These are phyloP conservation scores for Diploptera punctata DNA, from an alignment of 2,888 invertebrate species.

Conservation along the genomic window DNA sequence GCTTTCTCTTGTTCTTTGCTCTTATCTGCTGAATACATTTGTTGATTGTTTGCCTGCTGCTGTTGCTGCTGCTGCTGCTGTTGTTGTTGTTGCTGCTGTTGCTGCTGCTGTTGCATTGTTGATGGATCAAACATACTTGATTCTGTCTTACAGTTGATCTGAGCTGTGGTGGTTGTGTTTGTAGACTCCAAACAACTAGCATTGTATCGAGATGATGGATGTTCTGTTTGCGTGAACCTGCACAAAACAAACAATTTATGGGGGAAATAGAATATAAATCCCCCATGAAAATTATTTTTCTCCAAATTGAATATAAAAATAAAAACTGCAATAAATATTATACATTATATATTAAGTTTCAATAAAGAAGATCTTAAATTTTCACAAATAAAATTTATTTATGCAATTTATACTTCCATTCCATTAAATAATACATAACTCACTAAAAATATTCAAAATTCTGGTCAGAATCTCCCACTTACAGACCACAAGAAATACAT, in stretches of 20 bases:
- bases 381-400: background rate
- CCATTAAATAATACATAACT: no score
- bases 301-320: background rate
- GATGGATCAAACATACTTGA: slow-evolving; percentile 41
- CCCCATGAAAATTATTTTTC: slow-evolving; percentile 1
- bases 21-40: slow-evolving; percentile 35
- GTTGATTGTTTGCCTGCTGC: slow-evolving; percentile 45
- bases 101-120: slow-evolving; percentile 52
- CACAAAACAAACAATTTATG: slow-evolving; percentile 16
- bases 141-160: slow-evolving; percentile 38
- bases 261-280: no score
- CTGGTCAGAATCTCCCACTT: no score
- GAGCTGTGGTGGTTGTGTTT: slow-evolving; percentile 16
- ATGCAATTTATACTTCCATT: no score
- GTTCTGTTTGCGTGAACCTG: slow-evolving; percentile 43
- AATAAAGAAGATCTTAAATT: background rate
- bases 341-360: background rate
- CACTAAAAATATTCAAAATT: no score
- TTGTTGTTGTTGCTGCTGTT: slow-evolving; percentile 50
- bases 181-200: slow-evolving; percentile 35
- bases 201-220: slow-evolving; percentile 37
- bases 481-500: no score
- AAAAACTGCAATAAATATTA: background rate
- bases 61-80: slow-evolving; percentile 50
- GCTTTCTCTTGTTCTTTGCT: slow-evolving; percentile 35